Conservation (phyloP, 2,113 vertebrate genomes). For the Raphicerus campestris region DNA sequence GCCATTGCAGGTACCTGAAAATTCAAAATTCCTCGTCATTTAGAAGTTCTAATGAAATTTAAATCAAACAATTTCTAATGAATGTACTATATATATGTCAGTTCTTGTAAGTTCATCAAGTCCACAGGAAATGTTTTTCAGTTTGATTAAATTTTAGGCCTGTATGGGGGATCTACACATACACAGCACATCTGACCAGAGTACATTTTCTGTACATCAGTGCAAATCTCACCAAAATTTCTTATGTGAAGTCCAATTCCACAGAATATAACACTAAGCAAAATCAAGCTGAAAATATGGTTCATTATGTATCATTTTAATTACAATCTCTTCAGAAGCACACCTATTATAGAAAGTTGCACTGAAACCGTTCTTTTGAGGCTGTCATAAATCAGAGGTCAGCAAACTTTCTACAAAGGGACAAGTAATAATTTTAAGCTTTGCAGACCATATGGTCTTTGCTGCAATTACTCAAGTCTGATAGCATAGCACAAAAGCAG, state of each 20-base stretch:
- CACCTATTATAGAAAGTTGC: constrained; percentile 9
- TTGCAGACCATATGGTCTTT: not conserved
- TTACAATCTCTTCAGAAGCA: constrained; percentile 11
- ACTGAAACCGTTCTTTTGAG: not conserved
- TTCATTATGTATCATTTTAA: not conserved
- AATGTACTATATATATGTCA: not conserved
- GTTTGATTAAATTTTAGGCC: not conserved
- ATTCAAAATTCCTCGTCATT: not conserved
- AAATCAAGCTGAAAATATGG: constrained; percentile 35
- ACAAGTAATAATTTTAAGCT: not conserved
- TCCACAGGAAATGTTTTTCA: not conserved
- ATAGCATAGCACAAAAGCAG: not conserved
- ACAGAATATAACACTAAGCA: not conserved
- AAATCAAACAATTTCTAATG: not conserved
- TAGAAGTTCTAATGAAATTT: not conserved
- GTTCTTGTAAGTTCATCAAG: not conserved
- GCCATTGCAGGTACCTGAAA: not conserved
- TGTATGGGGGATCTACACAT: not conserved
- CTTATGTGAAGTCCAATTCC: not conserved
- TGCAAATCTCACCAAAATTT: not conserved
- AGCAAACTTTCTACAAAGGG: not conserved
- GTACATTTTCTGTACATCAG: not conserved
- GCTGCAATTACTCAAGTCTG: not conserved
- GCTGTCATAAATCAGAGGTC: not conserved
- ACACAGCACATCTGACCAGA: not conserved